Evolutionary conservation across 1,140 invertebrate species (phyloP).

Genomic region (Vollenhovia emeryi): DNA sequence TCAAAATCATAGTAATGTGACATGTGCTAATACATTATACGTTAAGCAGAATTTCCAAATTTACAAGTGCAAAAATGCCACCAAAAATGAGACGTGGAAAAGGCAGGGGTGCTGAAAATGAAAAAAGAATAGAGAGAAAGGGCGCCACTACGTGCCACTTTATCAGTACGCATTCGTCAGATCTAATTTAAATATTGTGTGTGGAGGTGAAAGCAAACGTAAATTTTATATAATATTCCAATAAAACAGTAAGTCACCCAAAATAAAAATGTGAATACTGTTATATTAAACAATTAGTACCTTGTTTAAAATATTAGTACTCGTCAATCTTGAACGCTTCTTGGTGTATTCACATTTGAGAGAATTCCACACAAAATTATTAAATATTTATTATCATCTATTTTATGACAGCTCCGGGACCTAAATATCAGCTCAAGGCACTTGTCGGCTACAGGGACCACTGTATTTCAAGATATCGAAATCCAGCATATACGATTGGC

Average conservation of each 20-base stretch:
- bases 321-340: background rate
- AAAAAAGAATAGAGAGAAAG: conserved; percentile 31
- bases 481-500: conserved; percentile 80
- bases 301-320: too few relatives aligned
- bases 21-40: background rate
- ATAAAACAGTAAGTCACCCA: background rate
- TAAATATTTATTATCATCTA: background rate
- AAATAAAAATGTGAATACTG: background rate
- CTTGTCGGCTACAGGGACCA: conserved; percentile 78
- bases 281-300: background rate
- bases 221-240: conserved; percentile 16
- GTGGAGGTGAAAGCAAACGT: background rate
- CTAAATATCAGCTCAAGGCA: conserved; percentile 78
- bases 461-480: conserved; percentile 75
- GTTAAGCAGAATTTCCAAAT: conserved; percentile 20
- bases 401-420: conserved; percentile 79
- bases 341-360: background rate
- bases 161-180: conserved; percentile 45
- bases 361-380: background rate
- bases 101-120: background rate
- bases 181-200: conserved; percentile 19
- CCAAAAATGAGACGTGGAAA: conserved; percentile 26
- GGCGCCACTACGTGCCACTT: conserved; percentile 23
- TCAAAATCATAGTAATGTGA: conserved; percentile 17
- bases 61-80: conserved; percentile 51